Evolutionary conservation across 1,140 invertebrate species (phyloP).

Genomic region (Gryllus bimaculatus): DNA sequence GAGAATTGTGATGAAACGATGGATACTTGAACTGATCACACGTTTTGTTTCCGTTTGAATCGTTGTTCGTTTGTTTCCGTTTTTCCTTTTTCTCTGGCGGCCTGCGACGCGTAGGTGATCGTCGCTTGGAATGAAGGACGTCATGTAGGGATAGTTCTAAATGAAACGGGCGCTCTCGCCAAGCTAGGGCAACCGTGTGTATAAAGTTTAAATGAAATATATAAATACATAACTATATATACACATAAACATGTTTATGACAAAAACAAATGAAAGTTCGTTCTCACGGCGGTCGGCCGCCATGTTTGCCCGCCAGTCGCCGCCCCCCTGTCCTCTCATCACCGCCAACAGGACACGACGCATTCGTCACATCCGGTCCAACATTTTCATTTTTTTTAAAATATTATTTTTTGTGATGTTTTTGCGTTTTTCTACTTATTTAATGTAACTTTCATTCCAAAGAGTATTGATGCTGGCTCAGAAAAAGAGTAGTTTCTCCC

Average conservation of each 20-base stretch:
- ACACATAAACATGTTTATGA: conserved; percentile 5
- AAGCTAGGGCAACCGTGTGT: neutral
- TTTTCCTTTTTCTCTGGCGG: neutral
- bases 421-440: neutral
- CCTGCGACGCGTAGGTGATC: neutral
- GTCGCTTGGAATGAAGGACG: neutral
- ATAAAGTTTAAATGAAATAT: neutral
- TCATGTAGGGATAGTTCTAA: neutral
- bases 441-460: neutral
- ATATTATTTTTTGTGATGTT: neutral
- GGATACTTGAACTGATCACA: neutral
- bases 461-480: neutral
- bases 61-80: neutral
- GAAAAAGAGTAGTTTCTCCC: neutral
- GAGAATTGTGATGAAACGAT: neutral
- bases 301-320: neutral
- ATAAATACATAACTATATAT: neutral
- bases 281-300: neutral
- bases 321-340: too few relatives aligned
- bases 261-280: neutral
- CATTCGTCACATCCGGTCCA: neutral
- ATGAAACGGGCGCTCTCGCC: neutral
- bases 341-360: neutral
- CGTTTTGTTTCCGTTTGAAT: neutral
- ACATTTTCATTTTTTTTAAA: neutral